Evolutionary conservation across 2,113 vertebrate genomes (phyloP), one percentile per base, ranked within the genome.

Genomic region (Mystacornis crossleyi): DNA sequence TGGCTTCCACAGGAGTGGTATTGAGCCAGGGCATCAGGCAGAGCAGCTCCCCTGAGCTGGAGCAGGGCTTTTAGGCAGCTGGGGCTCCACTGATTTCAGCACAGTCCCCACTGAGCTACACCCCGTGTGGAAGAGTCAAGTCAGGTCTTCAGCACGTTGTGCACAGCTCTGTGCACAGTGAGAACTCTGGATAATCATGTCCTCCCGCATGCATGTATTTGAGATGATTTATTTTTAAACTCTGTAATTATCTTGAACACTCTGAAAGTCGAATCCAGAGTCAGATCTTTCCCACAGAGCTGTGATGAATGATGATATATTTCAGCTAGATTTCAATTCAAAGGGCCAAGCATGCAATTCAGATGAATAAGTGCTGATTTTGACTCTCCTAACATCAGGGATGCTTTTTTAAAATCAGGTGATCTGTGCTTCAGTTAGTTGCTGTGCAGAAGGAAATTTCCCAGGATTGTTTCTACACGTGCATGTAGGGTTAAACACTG

Each of bases 151-250:
- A 38, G 38, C 45, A 1, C 10, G 73, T 60, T 69, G n/a, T 4
- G 47, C 42, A 29, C 70, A 36, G 23, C 7, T 20, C 72, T 89
- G 74, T 53, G 62, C 66, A 34, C 58, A 20, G 54, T 10, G 50
- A 65, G 55, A 83, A 11, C 50, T 4, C 64, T 21, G 36, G 50
- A 28, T 42, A 54, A 66, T 95, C 80, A 51, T 10, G 2, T 69
- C 67, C 47, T 73, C 14, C 21, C 14, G 24, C 13, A 1, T 28
- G 70, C 29, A 28, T 69, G 50, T 40, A 3, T 69, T 91, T 82
- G 42, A 61, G 34, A 17, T 57, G 12, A 11, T 79, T 91, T 95
- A 55, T 97, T 91, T 95, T 94, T 93, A 80, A 96, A 69, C 57
- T 3, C 0, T 89, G 57, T 80, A 34, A 87, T 96, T 94, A 93